Conservation (phyloP, 2,888 invertebrate species). For the Meloe dianella region DNA sequence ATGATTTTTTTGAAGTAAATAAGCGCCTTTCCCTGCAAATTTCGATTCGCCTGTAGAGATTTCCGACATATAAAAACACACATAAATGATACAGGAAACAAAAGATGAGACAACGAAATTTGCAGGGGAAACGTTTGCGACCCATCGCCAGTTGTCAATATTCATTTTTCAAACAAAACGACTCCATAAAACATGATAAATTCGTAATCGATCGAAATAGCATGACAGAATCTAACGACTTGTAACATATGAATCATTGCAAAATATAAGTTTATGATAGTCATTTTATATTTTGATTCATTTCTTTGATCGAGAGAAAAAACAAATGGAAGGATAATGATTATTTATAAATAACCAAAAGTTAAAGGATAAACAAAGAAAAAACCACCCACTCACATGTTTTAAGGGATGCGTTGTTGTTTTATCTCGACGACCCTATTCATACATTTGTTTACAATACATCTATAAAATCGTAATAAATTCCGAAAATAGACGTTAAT, state of each 20-base stretch:
- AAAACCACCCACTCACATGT: conserved; percentile 21
- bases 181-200: conserved; percentile 57
- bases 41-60: not conserved
- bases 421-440: no score
- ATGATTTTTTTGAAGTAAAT: not conserved
- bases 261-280: conserved; percentile 48
- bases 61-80: not conserved
- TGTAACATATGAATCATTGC: conserved; percentile 53
- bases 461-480: conserved; percentile 36
- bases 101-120: not conserved
- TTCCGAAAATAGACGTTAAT: conserved; percentile 35
- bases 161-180: conserved; percentile 57
- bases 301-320: conserved; percentile 42
- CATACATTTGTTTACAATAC: conserved; percentile 27
- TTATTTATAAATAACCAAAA: conserved; percentile 26
- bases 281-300: conserved; percentile 44
- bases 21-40: not conserved
- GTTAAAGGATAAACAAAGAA: conserved; percentile 22
- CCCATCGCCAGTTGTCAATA: conserved; percentile 53
- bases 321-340: conserved; percentile 28
- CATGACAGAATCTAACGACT: conserved; percentile 52
- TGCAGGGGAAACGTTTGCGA: conserved; percentile 36
- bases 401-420: conserved; percentile 18
- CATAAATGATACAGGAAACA: not conserved
- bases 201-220: conserved; percentile 50